phyloP scores from a whole-genome alignment of 2,113 vertebrate genomes.

The Vidua chalybeata region DNA sequence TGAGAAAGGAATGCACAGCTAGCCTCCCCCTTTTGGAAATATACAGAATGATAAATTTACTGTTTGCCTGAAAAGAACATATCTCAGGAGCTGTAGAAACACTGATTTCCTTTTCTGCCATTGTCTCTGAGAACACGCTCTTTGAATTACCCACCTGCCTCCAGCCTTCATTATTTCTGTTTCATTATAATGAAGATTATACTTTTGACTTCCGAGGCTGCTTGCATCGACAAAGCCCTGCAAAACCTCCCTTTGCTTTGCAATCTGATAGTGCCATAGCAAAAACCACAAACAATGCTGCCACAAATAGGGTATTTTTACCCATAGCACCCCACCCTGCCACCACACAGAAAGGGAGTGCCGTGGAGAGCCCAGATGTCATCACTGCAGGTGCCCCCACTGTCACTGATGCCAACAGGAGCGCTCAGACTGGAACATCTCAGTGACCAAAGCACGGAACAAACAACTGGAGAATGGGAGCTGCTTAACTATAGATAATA shows the following conservation, averaged over 20 bases:
- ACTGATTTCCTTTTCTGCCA: neutral
- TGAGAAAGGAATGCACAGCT: neutral
- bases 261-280: neutral
- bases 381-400: neutral
- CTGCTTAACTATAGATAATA: fast-evolving
- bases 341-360: fast-evolving
- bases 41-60: constrained; percentile 1
- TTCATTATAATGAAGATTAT: constrained; percentile 33
- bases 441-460: neutral
- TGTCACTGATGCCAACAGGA: neutral
- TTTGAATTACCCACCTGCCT: constrained; percentile 40
- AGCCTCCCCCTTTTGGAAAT: neutral
- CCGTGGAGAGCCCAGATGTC: neutral
- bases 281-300: neutral
- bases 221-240: neutral
- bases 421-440: fast-evolving
- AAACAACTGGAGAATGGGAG: neutral
- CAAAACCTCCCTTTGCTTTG: neutral
- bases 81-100: neutral
- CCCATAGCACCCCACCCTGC: too few relatives aligned
- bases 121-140: neutral
- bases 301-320: neutral
- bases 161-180: constrained; percentile 21
- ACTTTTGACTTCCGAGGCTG: neutral
- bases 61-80: neutral